Conservation (phyloP, 2,113 vertebrate genomes). For the Lophotis ruficrista region DNA sequence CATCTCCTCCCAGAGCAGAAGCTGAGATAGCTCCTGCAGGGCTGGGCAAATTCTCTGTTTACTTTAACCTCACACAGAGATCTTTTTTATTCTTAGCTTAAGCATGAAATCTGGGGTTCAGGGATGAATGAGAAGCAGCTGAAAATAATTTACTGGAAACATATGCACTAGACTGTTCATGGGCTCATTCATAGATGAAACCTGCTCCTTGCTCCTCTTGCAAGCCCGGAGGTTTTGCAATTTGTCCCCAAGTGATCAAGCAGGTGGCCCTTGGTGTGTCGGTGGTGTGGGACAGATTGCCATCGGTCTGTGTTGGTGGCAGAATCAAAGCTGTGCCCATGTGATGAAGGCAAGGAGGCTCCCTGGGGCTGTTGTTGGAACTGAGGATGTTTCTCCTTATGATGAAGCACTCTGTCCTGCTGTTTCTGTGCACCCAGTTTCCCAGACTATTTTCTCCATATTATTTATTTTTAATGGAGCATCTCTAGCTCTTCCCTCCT, state of each 20-base stretch:
- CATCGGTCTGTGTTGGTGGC: not conserved
- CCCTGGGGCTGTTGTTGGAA: accelerated
- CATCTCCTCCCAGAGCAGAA: not conserved
- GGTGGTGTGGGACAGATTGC: not conserved
- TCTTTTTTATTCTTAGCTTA: not conserved
- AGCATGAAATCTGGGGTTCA: not conserved
- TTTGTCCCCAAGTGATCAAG: accelerated
- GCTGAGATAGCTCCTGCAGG: not conserved
- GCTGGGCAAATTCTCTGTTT: not conserved
- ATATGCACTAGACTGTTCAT: not conserved
- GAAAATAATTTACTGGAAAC: not conserved
- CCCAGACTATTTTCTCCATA: not conserved
- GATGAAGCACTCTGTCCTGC: not conserved
- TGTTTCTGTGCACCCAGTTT: not conserved
- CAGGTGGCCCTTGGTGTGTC: not conserved
- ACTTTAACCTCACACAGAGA: not conserved
- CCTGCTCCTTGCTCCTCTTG: not conserved
- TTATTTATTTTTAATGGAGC: not conserved
- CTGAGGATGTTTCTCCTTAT: not conserved
- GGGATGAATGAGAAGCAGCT: not conserved
- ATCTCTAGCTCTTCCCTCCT: not conserved
- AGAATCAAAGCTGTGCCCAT: not conserved
- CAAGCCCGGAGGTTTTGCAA: not conserved
- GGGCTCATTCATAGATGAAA: not conserved
- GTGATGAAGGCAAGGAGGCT: not conserved